Evolutionary conservation across 2,113 vertebrate species (phyloP), one percentile per base, ranked within the genome.

Genomic region (Oxygymnocypris stewartii): DNA sequence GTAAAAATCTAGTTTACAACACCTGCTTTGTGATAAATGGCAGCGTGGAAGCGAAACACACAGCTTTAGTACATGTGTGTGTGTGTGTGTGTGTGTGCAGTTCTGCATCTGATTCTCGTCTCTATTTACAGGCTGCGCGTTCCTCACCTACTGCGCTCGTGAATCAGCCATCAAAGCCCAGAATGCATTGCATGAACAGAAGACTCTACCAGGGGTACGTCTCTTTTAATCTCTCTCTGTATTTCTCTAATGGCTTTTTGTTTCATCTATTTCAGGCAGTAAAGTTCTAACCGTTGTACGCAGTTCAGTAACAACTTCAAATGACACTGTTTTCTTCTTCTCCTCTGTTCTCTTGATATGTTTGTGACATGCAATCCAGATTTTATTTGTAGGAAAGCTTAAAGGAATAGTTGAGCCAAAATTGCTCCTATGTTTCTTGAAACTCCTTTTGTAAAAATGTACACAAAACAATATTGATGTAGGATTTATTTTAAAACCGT

Each of bases 141-240:
- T 90, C 57, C 89, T 90, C 78, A 90, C 89, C 77, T 89, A 90
- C 88, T 89, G 89, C n/a, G 89, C 89, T 57, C 88, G 89, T 65
- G 88, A 89, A 73, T 90, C 89, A 88, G 89, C 89, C n/a, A 90
- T 90, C 86, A 90, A 89, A 86, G 89, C 89, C 86, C 89, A 90
- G 89, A 89, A 90, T 90, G 89, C 86, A 90, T 79, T 90, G 86
- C 89, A 90, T 76, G 88, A 90, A 87, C 89, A 90, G 86, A 90
- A 90, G 87, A 90, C 89, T 85, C 88, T 90, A 63, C 89, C 89
- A 79, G 89, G 89, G 89, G 89, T 90, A 86, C 6, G 89, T 90
- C 61, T 73, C 84, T 86, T 69, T 78, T 49, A 76, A 75, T 80
- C 73, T 47, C 47, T 73, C 23, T 61, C 57, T 61, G 57, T 61